Percentiles rank a stretch among this genome's conserved stretches.
Conservation (phyloP, 2,113 vertebrate genomes). For the Chloropsis hardwickii region DNA sequence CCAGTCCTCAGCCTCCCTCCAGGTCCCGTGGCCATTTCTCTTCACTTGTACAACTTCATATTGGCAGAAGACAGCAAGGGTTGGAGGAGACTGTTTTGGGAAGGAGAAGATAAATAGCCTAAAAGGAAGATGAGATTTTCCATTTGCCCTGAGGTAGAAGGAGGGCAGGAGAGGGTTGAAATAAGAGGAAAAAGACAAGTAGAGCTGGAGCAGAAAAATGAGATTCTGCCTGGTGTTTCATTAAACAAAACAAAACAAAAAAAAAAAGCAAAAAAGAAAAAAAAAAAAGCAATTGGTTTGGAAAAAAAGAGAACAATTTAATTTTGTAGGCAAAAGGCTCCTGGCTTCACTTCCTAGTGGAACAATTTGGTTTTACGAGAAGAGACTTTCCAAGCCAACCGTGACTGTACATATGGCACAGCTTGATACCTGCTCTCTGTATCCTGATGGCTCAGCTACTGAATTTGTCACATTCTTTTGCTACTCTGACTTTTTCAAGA, state of each 20-base stretch:
- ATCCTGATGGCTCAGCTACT: conserved; percentile 63
- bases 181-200: conserved; percentile 22
- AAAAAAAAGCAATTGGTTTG: not conserved
- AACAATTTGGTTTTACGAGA: conserved; percentile 54
- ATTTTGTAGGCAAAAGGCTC: conserved; percentile 32
- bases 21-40: not conserved
- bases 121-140: conserved; percentile 46
- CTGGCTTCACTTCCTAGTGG: conserved; percentile 43
- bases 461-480: conserved; percentile 60
- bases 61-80: not conserved
- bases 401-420: conserved; percentile 65
- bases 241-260: conserved; percentile 48
- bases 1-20: not conserved
- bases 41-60: not conserved
- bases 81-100: not conserved
- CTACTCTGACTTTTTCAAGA: conserved; percentile 46
- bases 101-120: conserved; percentile 31
- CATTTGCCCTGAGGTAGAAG: not conserved
- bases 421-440: conserved; percentile 63
- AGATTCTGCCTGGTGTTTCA: conserved; percentile 48
- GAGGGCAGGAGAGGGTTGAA: not conserved
- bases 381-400: conserved; percentile 59
- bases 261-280: conserved; percentile 11
- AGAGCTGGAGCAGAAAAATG: conserved; percentile 24
- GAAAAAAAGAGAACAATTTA: conserved; percentile 47